Conservation (phyloP, 2,797 vertebrate genomes). For the Euthynnus affinis region DNA sequence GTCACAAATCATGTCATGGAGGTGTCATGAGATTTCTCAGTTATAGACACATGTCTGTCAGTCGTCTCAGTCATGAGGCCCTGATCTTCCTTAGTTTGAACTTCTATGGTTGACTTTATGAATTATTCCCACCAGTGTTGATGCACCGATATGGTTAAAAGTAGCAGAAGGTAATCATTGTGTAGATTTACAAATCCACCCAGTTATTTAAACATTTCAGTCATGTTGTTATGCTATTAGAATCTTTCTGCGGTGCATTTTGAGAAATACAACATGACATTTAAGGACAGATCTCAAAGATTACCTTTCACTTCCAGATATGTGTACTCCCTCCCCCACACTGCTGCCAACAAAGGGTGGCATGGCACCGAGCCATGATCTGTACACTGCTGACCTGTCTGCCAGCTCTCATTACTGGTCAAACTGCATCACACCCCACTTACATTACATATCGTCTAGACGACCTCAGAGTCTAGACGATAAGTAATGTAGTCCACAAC, state of each 20-base stretch:
- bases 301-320: not conserved
- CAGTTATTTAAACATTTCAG: not conserved
- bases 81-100: not conserved
- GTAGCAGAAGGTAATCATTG: not conserved
- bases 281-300: not conserved
- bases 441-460: slow-evolving; percentile 66
- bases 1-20: slow-evolving; percentile 1
- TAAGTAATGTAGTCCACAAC: slow-evolving; percentile 22
- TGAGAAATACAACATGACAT: not conserved
- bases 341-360: slow-evolving; percentile 21
- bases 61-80: not conserved
- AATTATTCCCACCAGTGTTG: not conserved
- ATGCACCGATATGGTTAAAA: not conserved
- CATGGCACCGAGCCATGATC: slow-evolving; percentile 22
- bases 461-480: slow-evolving; percentile 40
- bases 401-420: slow-evolving; percentile 67
- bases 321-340: not conserved
- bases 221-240: not conserved
- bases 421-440: slow-evolving; percentile 49
- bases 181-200: not conserved
- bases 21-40: slow-evolving; percentile 18
- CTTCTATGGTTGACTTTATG: not conserved
- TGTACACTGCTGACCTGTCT: slow-evolving; percentile 41
- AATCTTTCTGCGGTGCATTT: not conserved
- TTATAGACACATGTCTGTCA: not conserved